These are phyloP conservation scores for Psittacus erithacus DNA, from an alignment of 2,113 vertebrate species.

Conservation along the genomic window DNA sequence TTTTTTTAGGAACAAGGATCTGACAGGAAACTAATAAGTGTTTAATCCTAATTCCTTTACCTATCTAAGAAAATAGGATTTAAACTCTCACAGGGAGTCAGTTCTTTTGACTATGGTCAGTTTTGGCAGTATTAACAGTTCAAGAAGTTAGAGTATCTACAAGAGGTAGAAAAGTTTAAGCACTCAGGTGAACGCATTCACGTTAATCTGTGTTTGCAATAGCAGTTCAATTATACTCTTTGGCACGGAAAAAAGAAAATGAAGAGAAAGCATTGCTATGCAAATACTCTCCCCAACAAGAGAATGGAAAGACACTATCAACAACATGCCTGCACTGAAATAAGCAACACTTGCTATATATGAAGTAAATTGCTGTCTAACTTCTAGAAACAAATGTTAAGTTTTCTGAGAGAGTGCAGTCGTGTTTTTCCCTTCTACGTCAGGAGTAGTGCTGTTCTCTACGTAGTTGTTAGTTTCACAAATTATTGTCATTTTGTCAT, in stretches of 20 bases:
- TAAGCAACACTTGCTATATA: background rate
- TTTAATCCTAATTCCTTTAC: background rate
- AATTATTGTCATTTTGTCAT: background rate
- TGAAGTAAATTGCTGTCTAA: background rate
- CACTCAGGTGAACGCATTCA: constrained; percentile 31
- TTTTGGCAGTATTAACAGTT: background rate
- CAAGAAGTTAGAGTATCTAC: background rate
- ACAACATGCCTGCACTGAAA: background rate
- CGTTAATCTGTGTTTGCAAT: background rate
- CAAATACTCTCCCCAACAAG: background rate
- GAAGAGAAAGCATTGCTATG: background rate
- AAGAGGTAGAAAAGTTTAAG: constrained; percentile 48
- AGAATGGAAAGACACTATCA: background rate
- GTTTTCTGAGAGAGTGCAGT: background rate
- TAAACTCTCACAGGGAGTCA: background rate
- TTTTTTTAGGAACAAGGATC: background rate
- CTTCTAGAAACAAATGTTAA: background rate
- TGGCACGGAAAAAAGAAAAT: background rate
- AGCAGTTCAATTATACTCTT: constrained; percentile 10
- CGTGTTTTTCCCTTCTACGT: background rate
- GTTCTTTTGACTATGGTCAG: background rate
- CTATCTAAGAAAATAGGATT: background rate
- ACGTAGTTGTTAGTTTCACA: background rate
- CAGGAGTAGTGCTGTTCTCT: background rate
- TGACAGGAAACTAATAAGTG: background rate